Evolutionary conservation across 2,113 vertebrate genomes (phyloP).

Genomic region (Cercocebus atys): DNA sequence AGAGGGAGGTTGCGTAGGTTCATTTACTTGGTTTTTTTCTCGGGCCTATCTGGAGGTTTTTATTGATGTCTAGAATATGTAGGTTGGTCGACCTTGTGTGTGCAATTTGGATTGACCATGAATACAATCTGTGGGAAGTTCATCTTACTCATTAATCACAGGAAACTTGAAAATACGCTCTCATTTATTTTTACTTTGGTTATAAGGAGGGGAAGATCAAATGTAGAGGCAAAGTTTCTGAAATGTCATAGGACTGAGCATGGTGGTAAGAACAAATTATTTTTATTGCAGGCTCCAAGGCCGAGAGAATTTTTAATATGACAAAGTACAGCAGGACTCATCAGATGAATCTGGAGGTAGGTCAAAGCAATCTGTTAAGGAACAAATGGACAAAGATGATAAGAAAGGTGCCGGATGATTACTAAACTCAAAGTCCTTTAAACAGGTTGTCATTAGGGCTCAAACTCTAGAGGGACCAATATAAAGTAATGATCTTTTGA

Average conservation of each 20-base stretch:
- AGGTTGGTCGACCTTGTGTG: background rate
- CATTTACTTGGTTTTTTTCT: background rate
- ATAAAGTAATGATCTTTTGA: background rate
- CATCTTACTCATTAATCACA: background rate
- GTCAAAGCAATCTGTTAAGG: background rate
- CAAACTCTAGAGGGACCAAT: background rate
- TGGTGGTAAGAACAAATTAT: background rate
- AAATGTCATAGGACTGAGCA: background rate
- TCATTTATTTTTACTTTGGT: background rate
- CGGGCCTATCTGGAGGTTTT: background rate
- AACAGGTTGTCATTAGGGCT: background rate
- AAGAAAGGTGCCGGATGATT: background rate
- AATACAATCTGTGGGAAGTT: background rate
- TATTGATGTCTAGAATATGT: background rate
- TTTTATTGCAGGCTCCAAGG: background rate
- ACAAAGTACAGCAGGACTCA: background rate
- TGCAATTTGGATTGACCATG: background rate
- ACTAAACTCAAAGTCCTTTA: background rate
- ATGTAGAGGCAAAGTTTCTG: background rate
- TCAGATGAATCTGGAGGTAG: background rate
- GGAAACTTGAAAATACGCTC: background rate
- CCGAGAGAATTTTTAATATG: too few species aligned
- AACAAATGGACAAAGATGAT: background rate
- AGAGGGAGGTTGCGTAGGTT: background rate
- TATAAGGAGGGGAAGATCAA: too few species aligned